Conservation (phyloP, 2,797 vertebrate species). For the Trachops cirrhosus region DNA sequence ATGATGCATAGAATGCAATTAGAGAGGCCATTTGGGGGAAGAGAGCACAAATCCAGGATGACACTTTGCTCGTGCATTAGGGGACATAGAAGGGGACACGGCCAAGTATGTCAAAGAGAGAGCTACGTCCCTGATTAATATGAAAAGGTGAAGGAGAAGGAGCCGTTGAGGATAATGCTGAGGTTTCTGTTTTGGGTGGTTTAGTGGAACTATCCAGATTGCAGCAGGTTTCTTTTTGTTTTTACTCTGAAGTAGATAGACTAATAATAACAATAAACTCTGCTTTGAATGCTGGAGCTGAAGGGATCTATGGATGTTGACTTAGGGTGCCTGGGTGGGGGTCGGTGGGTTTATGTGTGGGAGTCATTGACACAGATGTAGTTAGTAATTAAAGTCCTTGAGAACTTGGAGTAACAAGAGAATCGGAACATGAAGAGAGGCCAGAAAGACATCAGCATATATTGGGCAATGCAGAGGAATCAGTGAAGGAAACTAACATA, state of each 20-base stretch:
- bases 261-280: background rate
- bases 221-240: background rate
- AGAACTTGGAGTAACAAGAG: background rate
- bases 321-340: background rate
- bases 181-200: background rate
- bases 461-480: background rate
- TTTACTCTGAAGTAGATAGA: background rate
- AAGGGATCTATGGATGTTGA: background rate
- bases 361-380: background rate
- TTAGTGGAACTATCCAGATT: background rate
- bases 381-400: background rate
- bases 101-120: background rate
- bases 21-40: background rate
- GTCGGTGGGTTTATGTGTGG: background rate
- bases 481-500: background rate
- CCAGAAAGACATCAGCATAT: background rate
- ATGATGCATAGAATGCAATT: background rate
- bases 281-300: background rate
- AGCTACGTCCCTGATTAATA: background rate
- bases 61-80: no score
- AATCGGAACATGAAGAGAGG: background rate
- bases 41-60: background rate
- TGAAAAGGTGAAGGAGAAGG: background rate
- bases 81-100: no score
- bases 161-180: background rate